Conservation (phyloP, 2,888 invertebrate genomes). For the Endotricha flammealis region DNA sequence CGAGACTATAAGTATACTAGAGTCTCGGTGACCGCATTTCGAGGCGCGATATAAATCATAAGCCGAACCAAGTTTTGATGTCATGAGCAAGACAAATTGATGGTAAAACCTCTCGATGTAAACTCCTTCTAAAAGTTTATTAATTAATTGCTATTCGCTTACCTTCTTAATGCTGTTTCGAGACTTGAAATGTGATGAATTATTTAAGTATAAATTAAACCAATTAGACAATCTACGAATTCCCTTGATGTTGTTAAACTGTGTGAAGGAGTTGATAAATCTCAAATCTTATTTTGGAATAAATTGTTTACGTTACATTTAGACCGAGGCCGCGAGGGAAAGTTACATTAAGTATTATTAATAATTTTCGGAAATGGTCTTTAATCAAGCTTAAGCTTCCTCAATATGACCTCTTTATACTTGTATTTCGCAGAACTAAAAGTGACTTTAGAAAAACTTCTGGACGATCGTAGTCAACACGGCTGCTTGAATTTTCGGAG, state of each 20-base stretch:
- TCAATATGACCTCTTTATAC: too few species aligned
- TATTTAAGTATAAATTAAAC: constrained; percentile 55
- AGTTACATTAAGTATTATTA: neutral
- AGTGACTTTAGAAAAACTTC: too few species aligned
- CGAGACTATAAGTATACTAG: neutral
- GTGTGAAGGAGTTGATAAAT: constrained; percentile 39
- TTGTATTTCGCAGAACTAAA: too few species aligned
- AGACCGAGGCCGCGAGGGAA: neutral
- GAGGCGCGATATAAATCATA: constrained; percentile 11
- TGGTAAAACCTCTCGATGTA: constrained; percentile 31
- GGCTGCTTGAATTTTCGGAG: too few species aligned
- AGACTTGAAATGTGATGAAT: constrained; percentile 44
- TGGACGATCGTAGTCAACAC: too few species aligned
- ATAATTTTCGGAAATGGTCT: neutral
- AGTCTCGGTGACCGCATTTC: constrained; percentile 8
- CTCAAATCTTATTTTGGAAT: constrained; percentile 28
- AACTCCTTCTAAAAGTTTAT: constrained; percentile 42
- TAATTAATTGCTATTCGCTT: constrained; percentile 48
- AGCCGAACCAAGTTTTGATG: constrained; percentile 16
- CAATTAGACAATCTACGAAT: constrained; percentile 42
- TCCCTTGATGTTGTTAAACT: constrained; percentile 45
- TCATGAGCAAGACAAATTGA: constrained; percentile 29
- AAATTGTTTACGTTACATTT: constrained; percentile 3
- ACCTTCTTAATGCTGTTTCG: constrained; percentile 44
- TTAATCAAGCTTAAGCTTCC: too few species aligned